Evolutionary conservation across 2,888 invertebrate species (phyloP).

Genomic region (Hydrotaea diabolus): DNA sequence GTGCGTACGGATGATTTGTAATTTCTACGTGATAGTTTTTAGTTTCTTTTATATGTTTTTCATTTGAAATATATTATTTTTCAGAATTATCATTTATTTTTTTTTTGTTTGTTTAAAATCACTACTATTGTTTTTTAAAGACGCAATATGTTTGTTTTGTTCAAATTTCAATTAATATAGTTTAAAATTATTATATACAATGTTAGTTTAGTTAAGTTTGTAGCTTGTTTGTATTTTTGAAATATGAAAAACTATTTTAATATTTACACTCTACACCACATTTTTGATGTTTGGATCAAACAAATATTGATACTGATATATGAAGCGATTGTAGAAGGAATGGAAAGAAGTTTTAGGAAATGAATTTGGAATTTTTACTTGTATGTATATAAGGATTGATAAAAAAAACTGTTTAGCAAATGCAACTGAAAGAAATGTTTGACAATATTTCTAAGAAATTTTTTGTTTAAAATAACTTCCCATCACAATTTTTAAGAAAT

Average conservation of each 20-base stretch:
- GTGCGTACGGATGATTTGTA: constrained; percentile 74
- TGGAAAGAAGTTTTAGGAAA: no score
- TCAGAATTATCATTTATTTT: not conserved
- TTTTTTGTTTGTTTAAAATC: constrained; percentile 40
- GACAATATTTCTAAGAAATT: no score
- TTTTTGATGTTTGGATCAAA: constrained; percentile 8
- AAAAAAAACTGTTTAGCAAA: no score
- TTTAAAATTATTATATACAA: not conserved
- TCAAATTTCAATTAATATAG: not conserved
- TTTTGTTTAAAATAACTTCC: no score
- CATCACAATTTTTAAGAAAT: no score
- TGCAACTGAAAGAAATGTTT: no score
- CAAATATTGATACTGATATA: not conserved
- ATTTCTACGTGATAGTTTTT: constrained; percentile 46
- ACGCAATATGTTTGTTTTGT: constrained; percentile 29
- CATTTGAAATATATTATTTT: constrained; percentile 19
- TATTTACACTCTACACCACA: constrained; percentile 26
- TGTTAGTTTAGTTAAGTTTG: not conserved
- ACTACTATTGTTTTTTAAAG: constrained; percentile 41
- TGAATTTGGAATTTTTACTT: no score
- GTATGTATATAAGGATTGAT: no score
- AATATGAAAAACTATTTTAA: not conserved
- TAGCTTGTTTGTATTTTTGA: not conserved
- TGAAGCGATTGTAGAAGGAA: no score
- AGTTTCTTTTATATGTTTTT: constrained; percentile 18